Evolutionary conservation across 53 echinoderm and acorn worm species (phyloP).

Genomic region (Henricia sp.): DNA sequence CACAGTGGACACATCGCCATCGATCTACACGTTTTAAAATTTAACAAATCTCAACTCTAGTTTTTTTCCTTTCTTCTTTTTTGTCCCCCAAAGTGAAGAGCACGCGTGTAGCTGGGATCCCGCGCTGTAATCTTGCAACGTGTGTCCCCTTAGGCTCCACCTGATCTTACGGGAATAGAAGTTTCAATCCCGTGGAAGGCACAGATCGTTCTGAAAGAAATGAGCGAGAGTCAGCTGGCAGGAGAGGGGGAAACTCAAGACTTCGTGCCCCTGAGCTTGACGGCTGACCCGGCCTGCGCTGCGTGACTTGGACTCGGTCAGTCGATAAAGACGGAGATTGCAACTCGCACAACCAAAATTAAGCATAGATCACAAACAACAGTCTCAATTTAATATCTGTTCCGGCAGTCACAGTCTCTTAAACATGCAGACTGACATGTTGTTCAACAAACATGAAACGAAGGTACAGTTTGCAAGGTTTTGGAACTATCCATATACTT

Average conservation of each 20-base stretch:
- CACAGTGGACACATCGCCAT: slow-evolving; percentile 16
- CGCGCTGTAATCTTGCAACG: slow-evolving; percentile 8
- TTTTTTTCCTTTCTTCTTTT: neutral
- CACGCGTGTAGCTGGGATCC: neutral
- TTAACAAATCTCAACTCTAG: slow-evolving; percentile 3
- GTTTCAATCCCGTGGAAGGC: slow-evolving; percentile 54
- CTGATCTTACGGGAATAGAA: slow-evolving; percentile 61
- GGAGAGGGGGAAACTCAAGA: slow-evolving; percentile 33
- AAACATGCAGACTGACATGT: too few relatives aligned
- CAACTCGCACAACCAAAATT: too few relatives aligned
- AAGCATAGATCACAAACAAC: slow-evolving; percentile 37
- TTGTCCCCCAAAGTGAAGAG: neutral
- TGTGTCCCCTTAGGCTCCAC: slow-evolving; percentile 49
- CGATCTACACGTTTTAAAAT: slow-evolving; percentile 54
- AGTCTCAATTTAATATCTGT: neutral
- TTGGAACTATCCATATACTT: too few relatives aligned
- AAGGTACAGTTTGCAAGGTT: too few relatives aligned
- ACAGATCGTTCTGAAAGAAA: slow-evolving; percentile 19
- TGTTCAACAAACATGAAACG: too few relatives aligned
- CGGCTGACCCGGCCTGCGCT: slow-evolving; percentile 20
- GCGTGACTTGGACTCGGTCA: slow-evolving; percentile 20
- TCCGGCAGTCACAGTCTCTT: neutral
- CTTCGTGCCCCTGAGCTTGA: slow-evolving; percentile 45
- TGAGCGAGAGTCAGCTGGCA: slow-evolving; percentile 14
- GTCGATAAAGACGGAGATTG: slow-evolving; percentile 60